Evolutionary conservation across 1,140 invertebrate genomes (phyloP).

Genomic region (Sarcophaga peregrina): DNA sequence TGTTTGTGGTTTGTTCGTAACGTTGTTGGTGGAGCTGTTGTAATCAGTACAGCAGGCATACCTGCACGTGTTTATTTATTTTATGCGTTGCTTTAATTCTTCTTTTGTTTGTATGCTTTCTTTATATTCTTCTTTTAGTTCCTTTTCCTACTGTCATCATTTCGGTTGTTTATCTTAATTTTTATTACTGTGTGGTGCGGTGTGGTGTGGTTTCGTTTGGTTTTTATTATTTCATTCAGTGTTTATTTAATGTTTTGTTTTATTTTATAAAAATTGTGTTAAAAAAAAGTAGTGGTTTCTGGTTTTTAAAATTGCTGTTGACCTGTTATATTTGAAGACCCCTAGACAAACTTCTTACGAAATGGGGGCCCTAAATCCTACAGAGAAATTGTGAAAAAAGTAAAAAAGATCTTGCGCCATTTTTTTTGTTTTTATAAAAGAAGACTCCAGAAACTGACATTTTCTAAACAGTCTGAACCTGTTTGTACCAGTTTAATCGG

Average conservation of each 20-base stretch:
- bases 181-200: background rate
- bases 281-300: background rate
- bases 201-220: no score
- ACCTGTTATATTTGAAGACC: slow-evolving; percentile 32
- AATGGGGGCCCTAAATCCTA: background rate
- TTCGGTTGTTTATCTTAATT: no score
- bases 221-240: background rate
- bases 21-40: background rate
- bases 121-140: no score
- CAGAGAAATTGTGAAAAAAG: background rate
- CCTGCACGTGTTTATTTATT: no score
- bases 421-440: background rate
- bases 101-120: no score
- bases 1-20: background rate
- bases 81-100: no score
- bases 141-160: no score
- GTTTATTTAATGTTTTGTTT: background rate
- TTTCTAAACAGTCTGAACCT: background rate
- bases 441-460: background rate
- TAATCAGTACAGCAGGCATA: no score
- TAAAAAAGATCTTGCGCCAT: background rate
- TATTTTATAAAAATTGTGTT: background rate
- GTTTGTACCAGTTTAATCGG: slow-evolving; percentile 6
- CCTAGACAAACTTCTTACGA: slow-evolving; percentile 38
- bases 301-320: background rate